A percentile compares a stretch with the other conserved stretches of the same genome.
Conservation (phyloP, 2,113 vertebrate species). For the Brachyhypopomus gauderio region DNA sequence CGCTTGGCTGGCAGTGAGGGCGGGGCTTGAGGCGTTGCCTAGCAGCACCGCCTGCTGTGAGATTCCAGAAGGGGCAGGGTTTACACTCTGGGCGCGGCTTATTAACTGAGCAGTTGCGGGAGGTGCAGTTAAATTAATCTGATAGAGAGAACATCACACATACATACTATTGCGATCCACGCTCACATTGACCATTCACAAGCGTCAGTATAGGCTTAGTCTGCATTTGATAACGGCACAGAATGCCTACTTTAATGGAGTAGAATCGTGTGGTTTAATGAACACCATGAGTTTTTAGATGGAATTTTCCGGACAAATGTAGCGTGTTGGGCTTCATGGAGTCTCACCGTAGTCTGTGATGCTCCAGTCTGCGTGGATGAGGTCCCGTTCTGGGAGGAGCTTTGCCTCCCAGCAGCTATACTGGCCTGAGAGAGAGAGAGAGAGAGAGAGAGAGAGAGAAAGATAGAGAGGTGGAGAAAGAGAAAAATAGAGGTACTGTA, state of each 20-base stretch:
- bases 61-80: constrained; percentile 83
- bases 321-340: not conserved
- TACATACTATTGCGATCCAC: not conserved
- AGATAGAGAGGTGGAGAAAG: not conserved
- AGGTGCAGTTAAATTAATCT: constrained; percentile 87
- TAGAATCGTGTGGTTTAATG: not conserved
- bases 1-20: constrained; percentile 92
- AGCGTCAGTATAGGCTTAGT: no score
- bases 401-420: constrained; percentile 87
- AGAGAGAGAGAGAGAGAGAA: not conserved
- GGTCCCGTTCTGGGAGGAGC: constrained; percentile 75
- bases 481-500: not conserved
- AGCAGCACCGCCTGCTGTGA: constrained; percentile 93
- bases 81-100: constrained; percentile 89
- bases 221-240: no score
- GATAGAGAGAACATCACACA: constrained; percentile 1
- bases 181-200: not conserved
- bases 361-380: constrained; percentile 77
- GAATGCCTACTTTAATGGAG: no score
- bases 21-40: constrained; percentile 83
- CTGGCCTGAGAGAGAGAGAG: constrained; percentile 77
- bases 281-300: not conserved
- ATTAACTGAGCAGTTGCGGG: constrained; percentile 89
- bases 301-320: no score
- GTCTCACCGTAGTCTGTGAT: constrained; percentile 85